These are phyloP conservation scores for Gryllus longicercus DNA, from an alignment of 2,888 invertebrate genomes.

Conservation along the genomic window DNA sequence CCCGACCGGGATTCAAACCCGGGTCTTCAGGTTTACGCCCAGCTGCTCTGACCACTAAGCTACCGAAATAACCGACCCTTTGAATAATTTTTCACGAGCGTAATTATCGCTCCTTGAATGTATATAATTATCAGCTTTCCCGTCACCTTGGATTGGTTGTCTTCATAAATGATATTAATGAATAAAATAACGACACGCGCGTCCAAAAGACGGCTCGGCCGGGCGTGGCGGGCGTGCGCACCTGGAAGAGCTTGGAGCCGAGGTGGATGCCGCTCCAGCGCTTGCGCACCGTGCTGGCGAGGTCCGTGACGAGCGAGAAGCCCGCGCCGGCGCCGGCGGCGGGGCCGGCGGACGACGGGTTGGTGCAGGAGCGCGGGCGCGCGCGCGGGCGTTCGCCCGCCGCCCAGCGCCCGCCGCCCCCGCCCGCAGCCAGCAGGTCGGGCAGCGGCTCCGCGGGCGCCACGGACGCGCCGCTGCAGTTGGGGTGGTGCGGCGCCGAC, in stretches of 20 bases:
- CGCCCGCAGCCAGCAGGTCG: not conserved
- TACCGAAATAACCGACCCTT: no score
- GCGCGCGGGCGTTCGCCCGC: constrained; percentile 41
- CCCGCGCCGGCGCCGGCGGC: constrained; percentile 44
- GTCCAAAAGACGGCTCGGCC: no score
- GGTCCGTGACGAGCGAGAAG: constrained; percentile 43
- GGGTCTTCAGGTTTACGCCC: no score
- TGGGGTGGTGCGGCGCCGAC: constrained; percentile 54
- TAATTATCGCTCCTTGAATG: no score
- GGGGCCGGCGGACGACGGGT: constrained; percentile 45
- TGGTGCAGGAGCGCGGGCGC: constrained; percentile 68
- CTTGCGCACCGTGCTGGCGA: constrained; percentile 54
- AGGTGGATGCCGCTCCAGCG: constrained; percentile 71
- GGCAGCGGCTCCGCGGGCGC: not conserved
- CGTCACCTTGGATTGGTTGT: no score
- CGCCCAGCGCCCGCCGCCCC: constrained; percentile 42
- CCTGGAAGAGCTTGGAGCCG: constrained; percentile 65
- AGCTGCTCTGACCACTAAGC: no score
- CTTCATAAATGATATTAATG: no score
- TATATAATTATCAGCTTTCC: no score
- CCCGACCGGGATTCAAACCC: no score
- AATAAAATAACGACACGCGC: no score
- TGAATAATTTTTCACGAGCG: no score
- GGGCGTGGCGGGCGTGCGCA: not conserved
- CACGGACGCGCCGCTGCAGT: constrained; percentile 41